Evolutionary conservation across 2,888 invertebrate species (phyloP).

Genomic region (Eupithecia pulchellata): DNA sequence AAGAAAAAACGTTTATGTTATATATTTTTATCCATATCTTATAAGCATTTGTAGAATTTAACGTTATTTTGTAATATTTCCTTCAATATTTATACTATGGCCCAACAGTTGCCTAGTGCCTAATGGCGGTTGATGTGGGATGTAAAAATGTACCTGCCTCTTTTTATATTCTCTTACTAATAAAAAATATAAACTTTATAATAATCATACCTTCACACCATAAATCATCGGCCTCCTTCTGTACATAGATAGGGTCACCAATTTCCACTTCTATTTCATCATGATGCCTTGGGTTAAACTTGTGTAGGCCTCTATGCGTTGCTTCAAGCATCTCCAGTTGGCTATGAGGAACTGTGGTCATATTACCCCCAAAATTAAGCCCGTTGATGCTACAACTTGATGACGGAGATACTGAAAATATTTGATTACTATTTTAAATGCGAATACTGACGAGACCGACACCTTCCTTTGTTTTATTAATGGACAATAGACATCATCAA

Average conservation of each 20-base stretch:
- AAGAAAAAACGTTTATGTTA: not conserved
- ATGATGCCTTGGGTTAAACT: constrained; percentile 97
- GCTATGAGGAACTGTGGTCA: constrained; percentile 90
- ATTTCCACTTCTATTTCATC: constrained; percentile 99
- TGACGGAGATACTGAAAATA: constrained; percentile 84
- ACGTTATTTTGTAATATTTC: not conserved
- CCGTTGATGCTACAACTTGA: constrained; percentile 84
- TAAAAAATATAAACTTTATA: not conserved
- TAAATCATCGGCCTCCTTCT: constrained; percentile 97
- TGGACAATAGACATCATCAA: not conserved
- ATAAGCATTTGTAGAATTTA: not conserved
- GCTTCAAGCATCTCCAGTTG: constrained; percentile 95
- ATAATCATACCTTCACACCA: constrained; percentile 97
- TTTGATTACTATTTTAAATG: not conserved
- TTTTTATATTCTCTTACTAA: not conserved
- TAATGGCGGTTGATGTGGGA: not conserved
- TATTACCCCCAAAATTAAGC: constrained; percentile 86
- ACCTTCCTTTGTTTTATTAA: not conserved
- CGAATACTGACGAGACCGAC: not conserved
- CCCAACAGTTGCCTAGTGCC: too few species aligned
- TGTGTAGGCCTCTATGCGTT: constrained; percentile 97
- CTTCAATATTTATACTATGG: too few species aligned
- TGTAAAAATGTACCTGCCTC: not conserved
- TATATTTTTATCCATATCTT: not conserved
- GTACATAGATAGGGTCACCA: constrained; percentile 98